These are phyloP conservation scores for Mobula birostris DNA, from an alignment of 2,113 vertebrate species.

Conservation along the genomic window DNA sequence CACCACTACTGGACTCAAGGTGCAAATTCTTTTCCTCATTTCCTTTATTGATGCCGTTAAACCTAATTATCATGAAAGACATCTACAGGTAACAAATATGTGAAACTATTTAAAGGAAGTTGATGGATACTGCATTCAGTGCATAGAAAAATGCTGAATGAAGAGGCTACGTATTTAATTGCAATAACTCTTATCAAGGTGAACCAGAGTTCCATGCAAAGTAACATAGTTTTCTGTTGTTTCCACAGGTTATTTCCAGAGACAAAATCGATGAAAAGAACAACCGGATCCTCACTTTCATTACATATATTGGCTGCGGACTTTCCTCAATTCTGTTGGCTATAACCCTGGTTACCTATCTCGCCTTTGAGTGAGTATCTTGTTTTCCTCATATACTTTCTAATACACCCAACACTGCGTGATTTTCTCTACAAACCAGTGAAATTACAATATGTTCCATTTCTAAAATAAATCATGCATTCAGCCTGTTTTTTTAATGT, in stretches of 20 bases:
- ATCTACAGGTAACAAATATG: not conserved
- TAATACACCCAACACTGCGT: constrained; percentile 46
- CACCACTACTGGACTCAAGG: too few relatives aligned
- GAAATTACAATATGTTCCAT: not conserved
- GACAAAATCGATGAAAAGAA: constrained; percentile 51
- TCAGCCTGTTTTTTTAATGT: not conserved
- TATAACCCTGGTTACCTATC: constrained; percentile 81
- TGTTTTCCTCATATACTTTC: constrained; percentile 67
- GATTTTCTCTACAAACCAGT: not conserved
- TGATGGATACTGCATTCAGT: not conserved
- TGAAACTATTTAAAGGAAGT: not conserved
- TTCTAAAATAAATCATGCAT: not conserved
- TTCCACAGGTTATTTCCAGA: constrained; percentile 71
- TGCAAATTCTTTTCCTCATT: too few relatives aligned
- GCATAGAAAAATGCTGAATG: not conserved
- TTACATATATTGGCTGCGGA: constrained; percentile 89
- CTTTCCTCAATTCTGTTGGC: constrained; percentile 83
- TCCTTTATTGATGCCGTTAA: too few relatives aligned
- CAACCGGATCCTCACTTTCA: constrained; percentile 71
- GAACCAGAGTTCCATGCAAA: not conserved
- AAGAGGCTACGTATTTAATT: not conserved
- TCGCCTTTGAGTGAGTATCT: constrained; percentile 79
- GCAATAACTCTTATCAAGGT: not conserved
- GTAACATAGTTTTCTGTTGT: constrained; percentile 39
- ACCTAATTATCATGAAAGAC: too few relatives aligned